Percentiles rank a stretch among this genome's conserved stretches.
These are phyloP conservation scores for Lymantria monacha DNA, from an alignment of 2,888 invertebrate genomes.

Conservation along the genomic window DNA sequence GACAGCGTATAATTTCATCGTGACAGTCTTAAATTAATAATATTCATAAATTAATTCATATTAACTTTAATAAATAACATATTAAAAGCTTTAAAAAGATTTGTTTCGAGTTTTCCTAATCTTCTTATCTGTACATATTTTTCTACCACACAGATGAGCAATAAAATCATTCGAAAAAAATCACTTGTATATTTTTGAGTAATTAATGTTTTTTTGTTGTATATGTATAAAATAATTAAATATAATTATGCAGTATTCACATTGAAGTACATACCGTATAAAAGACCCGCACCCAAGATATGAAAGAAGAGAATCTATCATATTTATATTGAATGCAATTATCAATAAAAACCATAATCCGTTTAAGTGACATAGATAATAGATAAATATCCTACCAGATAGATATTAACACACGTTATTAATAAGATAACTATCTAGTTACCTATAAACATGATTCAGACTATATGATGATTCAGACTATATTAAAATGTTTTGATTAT, in stretches of 20 bases:
- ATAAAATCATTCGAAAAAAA: no score
- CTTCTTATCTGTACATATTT: no score
- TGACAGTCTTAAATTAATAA: slow-evolving; percentile 12
- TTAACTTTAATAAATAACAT: no score
- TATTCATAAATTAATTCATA: neutral
- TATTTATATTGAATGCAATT: slow-evolving; percentile 7
- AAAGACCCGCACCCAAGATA: slow-evolving; percentile 10
- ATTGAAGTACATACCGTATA: slow-evolving; percentile 1
- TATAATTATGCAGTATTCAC: neutral
- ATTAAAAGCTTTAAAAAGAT: no score
- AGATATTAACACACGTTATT: neutral
- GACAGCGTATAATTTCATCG: slow-evolving; percentile 45
- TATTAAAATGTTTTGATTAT: no score
- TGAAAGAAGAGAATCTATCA: neutral
- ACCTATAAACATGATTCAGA: neutral
- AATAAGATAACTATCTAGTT: neutral
- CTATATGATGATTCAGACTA: no score
- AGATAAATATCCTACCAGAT: no score
- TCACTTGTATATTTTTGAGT: no score
- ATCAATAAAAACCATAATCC: slow-evolving; percentile 2
- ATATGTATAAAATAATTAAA: neutral
- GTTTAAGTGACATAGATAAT: neutral
- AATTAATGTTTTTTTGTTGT: no score
- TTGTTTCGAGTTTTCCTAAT: no score
- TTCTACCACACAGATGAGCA: no score